A percentile compares a stretch with the other conserved stretches of the same genome.
Evolutionary conservation across 2,888 invertebrate genomes (phyloP).

Genomic region (Acleris holmiana): DNA sequence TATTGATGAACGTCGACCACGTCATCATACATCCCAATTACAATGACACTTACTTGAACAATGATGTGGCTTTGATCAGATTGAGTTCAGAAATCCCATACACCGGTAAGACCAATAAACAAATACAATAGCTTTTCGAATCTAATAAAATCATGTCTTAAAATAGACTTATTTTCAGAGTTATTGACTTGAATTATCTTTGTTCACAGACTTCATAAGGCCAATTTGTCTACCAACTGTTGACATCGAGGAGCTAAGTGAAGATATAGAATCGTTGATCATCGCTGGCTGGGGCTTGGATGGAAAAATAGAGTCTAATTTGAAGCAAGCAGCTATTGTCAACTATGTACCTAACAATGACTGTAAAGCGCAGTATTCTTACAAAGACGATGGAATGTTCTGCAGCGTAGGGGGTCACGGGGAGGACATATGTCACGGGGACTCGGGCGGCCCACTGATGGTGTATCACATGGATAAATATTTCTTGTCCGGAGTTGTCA

Average conservation of each 20-base stretch:
- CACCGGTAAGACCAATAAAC: slow-evolving; percentile 3
- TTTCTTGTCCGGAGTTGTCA: slow-evolving; percentile 23
- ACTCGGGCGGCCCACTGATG: slow-evolving; percentile 31
- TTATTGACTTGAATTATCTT: background rate
- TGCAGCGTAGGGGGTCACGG: slow-evolving; percentile 25
- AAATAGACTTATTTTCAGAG: no score
- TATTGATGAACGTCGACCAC: slow-evolving; percentile 10
- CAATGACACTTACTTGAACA: slow-evolving; percentile 8
- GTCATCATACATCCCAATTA: slow-evolving; percentile 25
- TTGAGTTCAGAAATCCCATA: slow-evolving; percentile 14
- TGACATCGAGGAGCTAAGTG: slow-evolving; percentile 7
- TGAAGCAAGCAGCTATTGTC: slow-evolving; percentile 23
- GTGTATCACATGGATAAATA: background rate
- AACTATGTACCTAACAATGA: slow-evolving; percentile 14
- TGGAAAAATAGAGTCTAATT: slow-evolving; percentile 9
- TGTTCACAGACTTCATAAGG: slow-evolving; percentile 15
- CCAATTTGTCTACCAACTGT: slow-evolving; percentile 23
- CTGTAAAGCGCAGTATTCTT: slow-evolving; percentile 19
- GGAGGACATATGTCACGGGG: slow-evolving; percentile 25
- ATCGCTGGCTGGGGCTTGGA: slow-evolving; percentile 30
- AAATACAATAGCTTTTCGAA: background rate
- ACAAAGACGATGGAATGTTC: slow-evolving; percentile 21
- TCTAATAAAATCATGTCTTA: no score
- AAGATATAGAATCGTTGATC: slow-evolving; percentile 6
- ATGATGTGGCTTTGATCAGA: slow-evolving; percentile 26